These are phyloP conservation scores for Hydriomena furcata DNA, from an alignment of 2,888 invertebrate genomes.

Conservation along the genomic window DNA sequence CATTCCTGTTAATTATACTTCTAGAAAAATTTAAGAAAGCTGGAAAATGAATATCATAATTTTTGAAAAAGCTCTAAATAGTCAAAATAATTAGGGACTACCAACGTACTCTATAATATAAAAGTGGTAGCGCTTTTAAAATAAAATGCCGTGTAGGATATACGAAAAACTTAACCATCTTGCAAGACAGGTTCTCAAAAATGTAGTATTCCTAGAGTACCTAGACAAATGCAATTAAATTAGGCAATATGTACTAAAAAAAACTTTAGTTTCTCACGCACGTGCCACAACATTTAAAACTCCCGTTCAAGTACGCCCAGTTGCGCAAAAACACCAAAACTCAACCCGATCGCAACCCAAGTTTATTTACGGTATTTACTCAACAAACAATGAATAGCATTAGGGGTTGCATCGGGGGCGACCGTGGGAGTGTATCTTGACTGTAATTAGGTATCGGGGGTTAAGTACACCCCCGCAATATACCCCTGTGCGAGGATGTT, in stretches of 20 bases:
- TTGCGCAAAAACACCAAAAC: conserved; percentile 39
- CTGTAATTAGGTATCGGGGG: conserved; percentile 65
- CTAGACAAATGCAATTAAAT: too few relatives aligned
- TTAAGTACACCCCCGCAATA: conserved; percentile 42
- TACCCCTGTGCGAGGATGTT: conserved; percentile 39
- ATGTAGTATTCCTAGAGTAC: too few relatives aligned
- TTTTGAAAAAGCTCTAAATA: too few relatives aligned
- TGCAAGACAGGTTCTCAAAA: too few relatives aligned
- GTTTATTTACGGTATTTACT: conserved; percentile 57
- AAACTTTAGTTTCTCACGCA: not conserved
- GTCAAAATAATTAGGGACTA: too few relatives aligned
- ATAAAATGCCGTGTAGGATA: too few relatives aligned
- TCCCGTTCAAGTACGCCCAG: conserved; percentile 20
- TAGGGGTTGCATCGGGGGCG: conserved; percentile 32
- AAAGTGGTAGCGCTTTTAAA: too few relatives aligned
- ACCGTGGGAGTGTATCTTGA: conserved; percentile 66
- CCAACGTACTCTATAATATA: too few relatives aligned
- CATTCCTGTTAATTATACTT: too few relatives aligned
- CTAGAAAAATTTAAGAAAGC: too few relatives aligned
- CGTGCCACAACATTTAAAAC: conserved; percentile 11
- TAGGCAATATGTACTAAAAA: not conserved
- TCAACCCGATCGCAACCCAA: conserved; percentile 38
- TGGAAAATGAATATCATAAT: too few relatives aligned
- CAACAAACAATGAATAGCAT: conserved; percentile 52
- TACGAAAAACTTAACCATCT: too few relatives aligned